phyloP scores from a whole-genome alignment of 1,140 invertebrate species.

The Pomacea maculata region DNA sequence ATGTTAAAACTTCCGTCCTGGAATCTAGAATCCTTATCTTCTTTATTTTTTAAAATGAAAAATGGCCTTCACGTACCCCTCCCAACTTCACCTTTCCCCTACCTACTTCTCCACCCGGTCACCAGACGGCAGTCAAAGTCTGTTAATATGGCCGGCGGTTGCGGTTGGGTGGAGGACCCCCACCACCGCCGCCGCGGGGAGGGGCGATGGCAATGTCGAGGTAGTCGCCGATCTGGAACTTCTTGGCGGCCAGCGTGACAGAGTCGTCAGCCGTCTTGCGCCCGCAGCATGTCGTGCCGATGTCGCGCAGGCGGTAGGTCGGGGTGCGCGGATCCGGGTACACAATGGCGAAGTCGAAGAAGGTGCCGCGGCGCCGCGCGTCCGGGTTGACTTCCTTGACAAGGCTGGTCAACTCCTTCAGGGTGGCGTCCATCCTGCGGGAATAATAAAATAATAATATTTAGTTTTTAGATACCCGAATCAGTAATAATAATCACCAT shows the following conservation, averaged over 20 bases:
- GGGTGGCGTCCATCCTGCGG: slow-evolving; percentile 88
- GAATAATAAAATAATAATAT: background rate
- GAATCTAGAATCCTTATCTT: too few species aligned
- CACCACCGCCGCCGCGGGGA: slow-evolving; percentile 66
- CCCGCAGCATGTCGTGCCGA: slow-evolving; percentile 92
- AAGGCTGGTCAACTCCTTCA: slow-evolving; percentile 92
- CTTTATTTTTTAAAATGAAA: too few species aligned
- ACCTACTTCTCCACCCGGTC: background rate
- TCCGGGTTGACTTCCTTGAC: slow-evolving; percentile 99
- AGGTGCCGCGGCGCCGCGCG: slow-evolving; percentile 93
- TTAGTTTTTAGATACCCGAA: too few species aligned
- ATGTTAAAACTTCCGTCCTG: too few species aligned
- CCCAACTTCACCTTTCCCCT: too few species aligned
- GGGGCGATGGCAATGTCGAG: slow-evolving; percentile 96
- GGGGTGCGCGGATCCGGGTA: slow-evolving; percentile 85
- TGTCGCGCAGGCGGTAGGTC: slow-evolving; percentile 89
- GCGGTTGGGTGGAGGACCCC: slow-evolving; percentile 19
- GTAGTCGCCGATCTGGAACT: slow-evolving; percentile 82
- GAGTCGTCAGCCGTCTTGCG: slow-evolving; percentile 77
- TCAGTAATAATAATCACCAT: too few species aligned
- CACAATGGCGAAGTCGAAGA: slow-evolving; percentile 96
- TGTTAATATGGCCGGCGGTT: slow-evolving; percentile 41
- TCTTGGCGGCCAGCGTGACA: slow-evolving; percentile 63
- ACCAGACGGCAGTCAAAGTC: background rate
- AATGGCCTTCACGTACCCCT: too few species aligned